Base-by-base conservation (phyloP, 2,888 invertebrate species). In the Lasioglossum calceatum region DNA sequence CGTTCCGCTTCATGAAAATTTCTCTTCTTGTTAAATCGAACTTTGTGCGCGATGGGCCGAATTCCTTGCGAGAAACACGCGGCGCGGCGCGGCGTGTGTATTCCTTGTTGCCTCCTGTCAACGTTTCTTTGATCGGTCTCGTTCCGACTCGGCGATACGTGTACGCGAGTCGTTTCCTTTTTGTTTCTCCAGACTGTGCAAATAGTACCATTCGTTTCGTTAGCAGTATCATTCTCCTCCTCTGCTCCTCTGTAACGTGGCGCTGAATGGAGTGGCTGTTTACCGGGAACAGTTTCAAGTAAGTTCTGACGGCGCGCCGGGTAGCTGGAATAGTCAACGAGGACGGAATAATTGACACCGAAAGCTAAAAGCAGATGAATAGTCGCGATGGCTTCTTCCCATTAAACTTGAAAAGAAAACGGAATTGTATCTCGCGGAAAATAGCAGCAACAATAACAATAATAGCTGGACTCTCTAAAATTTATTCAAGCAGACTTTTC, bases 71-170 rank as follows among this genome's bases (percentile, higher is more conserved):
- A 54, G 7, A n/a, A 19, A 50, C 64, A 47, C n/a, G 64, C 27
- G 44, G 14, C 44, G 64, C 27, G 44, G 14, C 44, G 44, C 44
- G 44, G 23, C 42, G 58, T n/a, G 23, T 54, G 19, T 74, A 58
- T 58, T 19, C 42, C 58, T 10, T 7, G n/a, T 58, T 61, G 42
- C 54, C 58, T 44, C 44, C 44, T 50, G 47, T 8, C 64, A 44
- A n/a, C 75, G 47, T 47, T 44, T 61, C 32, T 80, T 39, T 73
- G 58, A 79, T 79, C 58, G 79, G 58, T 74, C 76, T 36, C n/a
- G 64, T 64, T 47, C 44, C 64, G 3, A 10, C 50, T 39, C 67
- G 27, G 36, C 27, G 74, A 50, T 50, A 32, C 50, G 54, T 27
- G 70, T 36, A 44, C 32, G n/a, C 71, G 67, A 39, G 19, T 50